Evolutionary conservation across 2,113 vertebrate species (phyloP).

Genomic region (Anguilla rostrata): DNA sequence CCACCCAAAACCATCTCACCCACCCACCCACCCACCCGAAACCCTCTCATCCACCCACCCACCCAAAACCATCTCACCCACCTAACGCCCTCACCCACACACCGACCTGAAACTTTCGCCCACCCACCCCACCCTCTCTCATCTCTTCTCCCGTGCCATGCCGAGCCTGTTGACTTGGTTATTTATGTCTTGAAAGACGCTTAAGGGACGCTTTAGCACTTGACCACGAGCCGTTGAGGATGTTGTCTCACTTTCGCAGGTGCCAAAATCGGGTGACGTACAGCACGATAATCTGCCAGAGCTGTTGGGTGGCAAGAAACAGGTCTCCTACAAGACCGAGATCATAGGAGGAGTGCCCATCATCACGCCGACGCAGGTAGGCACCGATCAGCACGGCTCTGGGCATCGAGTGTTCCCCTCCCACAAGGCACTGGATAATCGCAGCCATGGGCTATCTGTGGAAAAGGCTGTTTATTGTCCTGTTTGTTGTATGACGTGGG

Average conservation of each 20-base stretch:
- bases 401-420: background rate
- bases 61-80: too few species aligned
- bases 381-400: background rate
- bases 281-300: slow-evolving; percentile 76
- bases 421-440: background rate
- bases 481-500: background rate
- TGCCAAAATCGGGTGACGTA: slow-evolving; percentile 84
- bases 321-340: slow-evolving; percentile 90
- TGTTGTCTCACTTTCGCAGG: slow-evolving; percentile 61
- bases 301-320: slow-evolving; percentile 76
- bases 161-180: background rate
- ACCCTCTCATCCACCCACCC: too few species aligned
- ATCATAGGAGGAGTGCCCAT: slow-evolving; percentile 95
- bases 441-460: background rate
- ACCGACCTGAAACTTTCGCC: background rate
- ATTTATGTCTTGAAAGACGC: too few species aligned
- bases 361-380: slow-evolving; percentile 90
- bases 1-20: too few species aligned
- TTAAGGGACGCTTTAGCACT: background rate
- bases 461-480: background rate
- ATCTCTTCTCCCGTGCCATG: background rate
- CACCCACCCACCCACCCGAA: background rate
- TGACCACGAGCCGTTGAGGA: background rate
- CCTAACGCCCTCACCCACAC: too few species aligned
- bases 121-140: background rate